Evolutionary conservation across 2,797 vertebrate species (phyloP), one percentile per base, ranked within the genome.

Genomic region (Thripadectes ignobilis): DNA sequence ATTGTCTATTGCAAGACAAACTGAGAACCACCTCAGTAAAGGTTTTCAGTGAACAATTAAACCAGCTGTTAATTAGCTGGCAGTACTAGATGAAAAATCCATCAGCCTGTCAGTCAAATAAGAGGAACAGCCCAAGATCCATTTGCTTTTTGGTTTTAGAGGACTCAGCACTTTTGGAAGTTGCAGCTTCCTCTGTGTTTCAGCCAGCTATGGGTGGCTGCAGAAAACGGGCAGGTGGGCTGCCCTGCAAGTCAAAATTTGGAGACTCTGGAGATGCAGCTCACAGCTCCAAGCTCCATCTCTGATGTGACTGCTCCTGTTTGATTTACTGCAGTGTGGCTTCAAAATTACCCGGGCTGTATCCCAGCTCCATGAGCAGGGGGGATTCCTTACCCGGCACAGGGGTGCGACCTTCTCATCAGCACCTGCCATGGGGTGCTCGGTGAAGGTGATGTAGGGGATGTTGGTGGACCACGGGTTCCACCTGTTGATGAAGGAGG

Each of bases 391-490:
- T 97, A 99, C 99, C 86, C 99, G 99, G 96, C 99, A 99, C 48
- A 99, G 98, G 19, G 99, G 98, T 0, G 98, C 98, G 3, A 99
- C 98, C 96, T 99, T 99, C 97, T 99, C 99, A 0, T 99, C 99
- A 2, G 98, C 98, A 0, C 97, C 98, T 3, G 99, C 98, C 99
- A 99, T 99, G 0, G 99, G 98, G 59, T 99, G 99, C 83, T 99
- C 98, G 0, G 98, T 99, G 97, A 99, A 99, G 61, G 99, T 99
- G 94, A 98, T 69, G 1, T 99, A 99, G 10, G 99, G 99, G 97
- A 99, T 97, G 19, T 98, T 99, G 51, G 98, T 99, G 92, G 99
- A 99, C 99, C 99, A 99, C 0, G 99, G 99, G 96, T 99, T 99
- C 99, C 99, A 99, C 43, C 99, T 98, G 95, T 98, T 99, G 4